Percentiles rank a stretch among this genome's conserved stretches.
Conservation (phyloP, 2,113 vertebrate species). For the Chaetodon trifascialis region DNA sequence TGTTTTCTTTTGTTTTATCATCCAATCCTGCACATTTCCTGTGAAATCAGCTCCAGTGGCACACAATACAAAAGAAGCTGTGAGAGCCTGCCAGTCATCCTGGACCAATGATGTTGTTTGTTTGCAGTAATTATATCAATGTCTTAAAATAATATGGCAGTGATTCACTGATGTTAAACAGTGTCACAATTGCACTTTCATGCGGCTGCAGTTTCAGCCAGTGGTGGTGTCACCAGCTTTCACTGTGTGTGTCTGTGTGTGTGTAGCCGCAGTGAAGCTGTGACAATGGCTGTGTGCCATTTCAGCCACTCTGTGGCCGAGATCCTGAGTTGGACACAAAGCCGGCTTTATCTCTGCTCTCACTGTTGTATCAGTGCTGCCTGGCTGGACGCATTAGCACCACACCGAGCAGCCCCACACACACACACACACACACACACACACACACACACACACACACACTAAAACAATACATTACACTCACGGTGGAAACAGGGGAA, state of each 20-base stretch:
- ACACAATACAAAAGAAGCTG: not conserved
- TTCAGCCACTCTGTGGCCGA: slow-evolving; percentile 66
- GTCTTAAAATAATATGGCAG: slow-evolving; percentile 17
- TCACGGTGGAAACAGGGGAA: not conserved
- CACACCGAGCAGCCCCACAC: slow-evolving; percentile 45
- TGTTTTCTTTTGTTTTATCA: not conserved
- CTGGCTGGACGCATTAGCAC: slow-evolving; percentile 73
- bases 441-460: not conserved
- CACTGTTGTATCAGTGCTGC: slow-evolving; percentile 75
- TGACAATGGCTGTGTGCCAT: slow-evolving; percentile 74
- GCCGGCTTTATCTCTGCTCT: slow-evolving; percentile 75
- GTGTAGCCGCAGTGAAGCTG: slow-evolving; percentile 71
- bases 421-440: slow-evolving; percentile 39
- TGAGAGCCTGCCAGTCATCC: not conserved
- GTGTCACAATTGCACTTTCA: slow-evolving; percentile 28
- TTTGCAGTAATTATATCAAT: slow-evolving; percentile 32
- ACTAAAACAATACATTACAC: too few relatives aligned
- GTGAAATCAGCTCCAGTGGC: not conserved
- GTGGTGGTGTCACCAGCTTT: slow-evolving; percentile 4
- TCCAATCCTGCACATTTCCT: not conserved
- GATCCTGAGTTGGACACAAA: slow-evolving; percentile 76
- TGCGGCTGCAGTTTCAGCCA: slow-evolving; percentile 23
- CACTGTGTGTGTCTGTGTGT: slow-evolving; percentile 32
- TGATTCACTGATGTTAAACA: slow-evolving; percentile 19
- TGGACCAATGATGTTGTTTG: slow-evolving; percentile 21